Evolutionary conservation across 2,113 vertebrate genomes (phyloP).

Genomic region (Vombatus ursinus): DNA sequence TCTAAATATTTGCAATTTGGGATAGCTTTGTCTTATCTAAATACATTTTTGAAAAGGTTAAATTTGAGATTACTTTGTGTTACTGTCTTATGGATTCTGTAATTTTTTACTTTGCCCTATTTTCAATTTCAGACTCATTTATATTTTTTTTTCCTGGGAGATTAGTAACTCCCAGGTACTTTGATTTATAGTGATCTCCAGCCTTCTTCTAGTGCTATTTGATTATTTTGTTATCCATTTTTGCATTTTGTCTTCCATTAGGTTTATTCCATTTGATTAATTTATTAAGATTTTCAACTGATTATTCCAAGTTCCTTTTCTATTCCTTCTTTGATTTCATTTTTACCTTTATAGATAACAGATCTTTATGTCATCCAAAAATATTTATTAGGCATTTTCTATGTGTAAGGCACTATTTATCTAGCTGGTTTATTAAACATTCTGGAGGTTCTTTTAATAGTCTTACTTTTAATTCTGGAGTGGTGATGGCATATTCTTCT

Average conservation of each 20-base stretch:
- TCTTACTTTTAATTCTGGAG: neutral
- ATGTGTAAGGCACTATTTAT: neutral
- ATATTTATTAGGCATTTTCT: neutral
- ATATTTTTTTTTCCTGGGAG: neutral
- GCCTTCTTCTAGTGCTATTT: neutral
- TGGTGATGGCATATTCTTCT: neutral
- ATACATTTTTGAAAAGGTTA: neutral
- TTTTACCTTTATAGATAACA: neutral
- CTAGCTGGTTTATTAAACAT: no score
- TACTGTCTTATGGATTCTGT: neutral
- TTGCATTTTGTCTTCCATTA: neutral
- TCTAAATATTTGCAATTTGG: neutral
- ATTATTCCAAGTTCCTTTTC: neutral
- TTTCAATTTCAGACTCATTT: neutral
- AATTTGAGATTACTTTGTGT: neutral
- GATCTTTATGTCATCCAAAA: neutral
- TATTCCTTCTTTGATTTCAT: neutral
- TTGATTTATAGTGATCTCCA: neutral
- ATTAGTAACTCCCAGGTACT: neutral
- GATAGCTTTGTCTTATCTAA: no score
- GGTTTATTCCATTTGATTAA: neutral
- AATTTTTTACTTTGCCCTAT: neutral
- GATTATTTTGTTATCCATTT: neutral
- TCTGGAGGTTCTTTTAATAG: neutral
- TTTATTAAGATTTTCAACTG: neutral